Percentiles rank a stretch among this genome's conserved stretches.
Conservation (phyloP, 2,888 invertebrate species). For the Scaptomyza polygonia region DNA sequence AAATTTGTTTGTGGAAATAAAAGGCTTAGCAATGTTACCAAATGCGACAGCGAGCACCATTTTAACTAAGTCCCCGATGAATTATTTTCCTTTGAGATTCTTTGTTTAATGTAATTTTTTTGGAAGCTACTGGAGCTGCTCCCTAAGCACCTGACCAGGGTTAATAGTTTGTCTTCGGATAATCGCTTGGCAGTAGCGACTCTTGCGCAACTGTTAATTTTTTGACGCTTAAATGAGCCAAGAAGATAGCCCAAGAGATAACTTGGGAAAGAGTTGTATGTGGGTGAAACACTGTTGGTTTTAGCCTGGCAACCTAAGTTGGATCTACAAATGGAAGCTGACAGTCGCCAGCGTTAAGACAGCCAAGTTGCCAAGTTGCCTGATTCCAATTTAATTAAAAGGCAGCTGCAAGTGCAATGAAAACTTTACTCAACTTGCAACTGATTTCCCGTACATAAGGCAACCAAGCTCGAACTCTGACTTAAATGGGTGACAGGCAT, state of each 20-base stretch:
- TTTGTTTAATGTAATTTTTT: too few relatives aligned
- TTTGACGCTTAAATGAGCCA: conserved; percentile 69
- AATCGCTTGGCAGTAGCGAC: conserved; percentile 17
- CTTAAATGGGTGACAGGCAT: background rate
- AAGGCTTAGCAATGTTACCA: conserved; percentile 6
- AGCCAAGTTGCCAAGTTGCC: conserved; percentile 57
- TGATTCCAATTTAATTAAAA: conserved; percentile 69
- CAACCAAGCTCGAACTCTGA: background rate
- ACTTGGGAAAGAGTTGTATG: background rate
- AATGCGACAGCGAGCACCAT: conserved; percentile 5
- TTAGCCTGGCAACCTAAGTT: conserved; percentile 9
- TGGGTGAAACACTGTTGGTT: background rate
- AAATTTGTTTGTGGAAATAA: conserved; percentile 6
- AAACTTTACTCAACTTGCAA: conserved; percentile 25
- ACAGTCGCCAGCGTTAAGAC: conserved; percentile 26
- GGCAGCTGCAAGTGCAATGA: conserved; percentile 51
- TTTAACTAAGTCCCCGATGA: conserved; percentile 7
- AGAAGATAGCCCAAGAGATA: conserved; percentile 23
- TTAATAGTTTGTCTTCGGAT: conserved; percentile 44
- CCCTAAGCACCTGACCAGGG: conserved; percentile 42
- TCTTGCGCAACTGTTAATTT: conserved; percentile 58
- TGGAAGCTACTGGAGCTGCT: too few relatives aligned
- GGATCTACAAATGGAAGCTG: conserved; percentile 40
- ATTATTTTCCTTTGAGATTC: too few relatives aligned
- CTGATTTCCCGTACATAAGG: conserved; percentile 29